phyloP scores from a whole-genome alignment of 1,140 invertebrate genomes.

The Bombus huntii region DNA sequence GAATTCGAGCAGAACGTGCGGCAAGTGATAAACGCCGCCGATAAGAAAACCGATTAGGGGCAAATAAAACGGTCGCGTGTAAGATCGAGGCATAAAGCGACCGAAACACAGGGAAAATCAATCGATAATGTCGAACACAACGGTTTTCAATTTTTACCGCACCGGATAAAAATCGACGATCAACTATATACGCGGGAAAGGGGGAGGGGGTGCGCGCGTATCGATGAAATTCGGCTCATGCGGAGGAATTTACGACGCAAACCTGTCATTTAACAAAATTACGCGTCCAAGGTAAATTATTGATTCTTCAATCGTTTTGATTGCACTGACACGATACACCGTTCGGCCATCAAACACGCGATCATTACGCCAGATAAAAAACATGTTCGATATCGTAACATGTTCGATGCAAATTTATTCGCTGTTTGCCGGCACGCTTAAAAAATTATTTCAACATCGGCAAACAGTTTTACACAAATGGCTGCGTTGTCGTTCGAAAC shows the following conservation, averaged over 20 bases:
- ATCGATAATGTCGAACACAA: background rate
- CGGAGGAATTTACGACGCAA: background rate
- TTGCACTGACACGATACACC: conserved; percentile 36
- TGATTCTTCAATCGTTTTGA: conserved; percentile 39
- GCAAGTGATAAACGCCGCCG: conserved; percentile 6
- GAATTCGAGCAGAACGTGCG: conserved; percentile 19
- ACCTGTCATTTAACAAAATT: conserved; percentile 36
- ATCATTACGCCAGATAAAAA: conserved; percentile 43
- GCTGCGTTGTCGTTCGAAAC: conserved; percentile 1
- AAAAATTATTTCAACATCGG: conserved; percentile 45
- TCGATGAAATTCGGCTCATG: background rate
- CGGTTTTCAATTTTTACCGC: background rate
- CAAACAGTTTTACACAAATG: conserved; percentile 23
- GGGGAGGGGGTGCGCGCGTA: background rate
- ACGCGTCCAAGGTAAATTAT: conserved; percentile 34
- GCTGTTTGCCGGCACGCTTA: conserved; percentile 21
- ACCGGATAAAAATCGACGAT: conserved; percentile 6
- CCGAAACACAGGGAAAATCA: background rate
- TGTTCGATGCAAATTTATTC: conserved; percentile 39
- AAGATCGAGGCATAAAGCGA: background rate
- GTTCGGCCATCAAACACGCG: conserved; percentile 13
- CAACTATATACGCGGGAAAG: background rate
- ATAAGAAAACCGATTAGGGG: conserved; percentile 8
- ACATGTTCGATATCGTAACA: conserved; percentile 36
- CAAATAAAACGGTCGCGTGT: conserved; percentile 1